Base-by-base conservation (phyloP, 2,797 vertebrate species). In the Bovichtus variegatus region DNA sequence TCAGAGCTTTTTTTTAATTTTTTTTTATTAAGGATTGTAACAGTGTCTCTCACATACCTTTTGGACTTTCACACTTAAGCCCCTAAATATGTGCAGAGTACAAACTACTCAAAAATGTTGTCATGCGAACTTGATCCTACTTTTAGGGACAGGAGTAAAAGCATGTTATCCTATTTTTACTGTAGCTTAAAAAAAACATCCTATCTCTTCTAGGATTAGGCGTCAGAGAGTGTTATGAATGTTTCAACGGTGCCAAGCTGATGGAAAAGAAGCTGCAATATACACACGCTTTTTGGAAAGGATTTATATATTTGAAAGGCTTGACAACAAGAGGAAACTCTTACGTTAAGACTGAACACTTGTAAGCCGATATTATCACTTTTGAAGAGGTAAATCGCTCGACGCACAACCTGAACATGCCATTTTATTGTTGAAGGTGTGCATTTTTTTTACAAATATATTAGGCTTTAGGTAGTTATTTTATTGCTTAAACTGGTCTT, bases 181-280 rank as follows among this genome's bases (percentile, higher is more conserved):
- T 64, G 36, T 23, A 49, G 49, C 66, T 85, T 34, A 31, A 54
- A 59, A 61, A 47, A 68, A 54, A 10, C 31, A 47, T 62, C 41
- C 9, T 19, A 46, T 81, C 44, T 75, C 44, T 21, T 72, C n/a
- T 19, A 19, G 67, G 80, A 83, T 89, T 82, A 87, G 51, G 12
- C 76, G 40, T 58, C 71, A 54, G 31, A 34, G 53, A 68, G 63
- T 72, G 76, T 51, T 58, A 34, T 8, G 0, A 13, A 29, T 41
- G 49, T 31, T n/a, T 63, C 43, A 78, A 50, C 47, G 31, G 64
- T 78, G 82, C 72, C 51, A 34, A 47, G 63, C 73, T 68, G 57
- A 70, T 62, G 71, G 34, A 74, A 61, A 71, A 25, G 57, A 75
- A 54, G 18, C 27, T 41, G 8, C 60, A 15, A 55, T 40, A 9